A percentile compares a stretch with the other conserved stretches of the same genome.
These are phyloP conservation scores for Coreius guichenoti DNA, from an alignment of 2,797 vertebrate genomes.

Conservation along the genomic window DNA sequence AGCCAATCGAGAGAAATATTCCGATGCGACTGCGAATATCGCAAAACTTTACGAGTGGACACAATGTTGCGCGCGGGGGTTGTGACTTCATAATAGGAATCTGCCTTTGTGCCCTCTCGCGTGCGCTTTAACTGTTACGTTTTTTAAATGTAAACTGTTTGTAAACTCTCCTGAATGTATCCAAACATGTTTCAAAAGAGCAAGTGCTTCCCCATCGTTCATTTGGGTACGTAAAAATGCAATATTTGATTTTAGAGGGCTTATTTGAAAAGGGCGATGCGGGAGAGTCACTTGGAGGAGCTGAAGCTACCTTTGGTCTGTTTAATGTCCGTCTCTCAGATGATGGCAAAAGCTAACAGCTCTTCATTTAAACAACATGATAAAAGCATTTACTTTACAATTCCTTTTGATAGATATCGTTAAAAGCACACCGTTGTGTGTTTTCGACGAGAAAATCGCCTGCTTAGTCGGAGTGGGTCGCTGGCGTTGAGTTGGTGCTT, in stretches of 20 bases:
- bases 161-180: conserved; percentile 14
- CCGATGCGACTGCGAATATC: conserved; percentile 30
- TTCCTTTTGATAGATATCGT: background rate
- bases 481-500: conserved; percentile 53
- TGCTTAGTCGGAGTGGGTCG: conserved; percentile 49
- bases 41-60: conserved; percentile 52
- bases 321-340: conserved; percentile 75
- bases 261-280: conserved; percentile 61
- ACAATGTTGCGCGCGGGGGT: conserved; percentile 65
- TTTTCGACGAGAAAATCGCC: conserved; percentile 37
- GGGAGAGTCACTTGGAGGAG: conserved; percentile 67
- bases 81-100: conserved; percentile 76
- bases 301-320: conserved; percentile 74
- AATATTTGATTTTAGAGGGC: conserved; percentile 17
- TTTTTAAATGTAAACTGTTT: conserved; percentile 63
- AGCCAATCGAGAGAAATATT: background rate
- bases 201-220: background rate
- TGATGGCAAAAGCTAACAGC: conserved; percentile 69
- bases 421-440: conserved; percentile 5
- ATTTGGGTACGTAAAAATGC: conserved; percentile 5
- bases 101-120: conserved; percentile 80
- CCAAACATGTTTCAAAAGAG: conserved; percentile 14
- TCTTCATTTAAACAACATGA: conserved; percentile 73
- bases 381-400: conserved; percentile 61
- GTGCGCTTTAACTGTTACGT: conserved; percentile 62